Percentiles rank a stretch among this genome's conserved stretches.
phyloP scores from a whole-genome alignment of 2,113 vertebrate species.

The Gallinago jamesoni region DNA sequence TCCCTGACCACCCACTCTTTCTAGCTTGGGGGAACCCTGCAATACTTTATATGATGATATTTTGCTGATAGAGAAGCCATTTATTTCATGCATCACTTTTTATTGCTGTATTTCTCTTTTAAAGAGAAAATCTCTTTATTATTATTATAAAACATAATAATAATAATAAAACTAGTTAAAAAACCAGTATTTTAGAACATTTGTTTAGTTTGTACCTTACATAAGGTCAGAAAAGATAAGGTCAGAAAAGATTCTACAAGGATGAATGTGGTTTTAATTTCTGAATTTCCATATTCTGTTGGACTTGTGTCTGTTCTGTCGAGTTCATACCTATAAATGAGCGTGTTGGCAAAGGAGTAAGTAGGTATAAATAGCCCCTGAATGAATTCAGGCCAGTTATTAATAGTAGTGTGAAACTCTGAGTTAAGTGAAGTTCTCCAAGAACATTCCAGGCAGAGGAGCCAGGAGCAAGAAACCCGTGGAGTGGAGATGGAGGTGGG shows the following conservation, averaged over 20 bases:
- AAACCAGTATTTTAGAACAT: not conserved
- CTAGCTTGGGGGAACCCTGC: not conserved
- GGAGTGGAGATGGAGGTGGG: not conserved
- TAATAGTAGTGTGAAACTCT: not conserved
- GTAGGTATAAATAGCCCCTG: not conserved
- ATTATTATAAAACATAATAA: too few species aligned
- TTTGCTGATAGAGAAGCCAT: not conserved
- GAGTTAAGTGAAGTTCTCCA: not conserved
- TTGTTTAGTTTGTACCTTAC: not conserved
- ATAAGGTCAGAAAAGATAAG: not conserved
- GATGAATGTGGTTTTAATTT: not conserved
- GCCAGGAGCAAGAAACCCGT: not conserved
- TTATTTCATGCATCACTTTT: not conserved
- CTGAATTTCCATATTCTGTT: not conserved
- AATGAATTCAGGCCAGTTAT: not conserved
- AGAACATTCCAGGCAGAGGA: not conserved
- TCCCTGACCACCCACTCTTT: not conserved
- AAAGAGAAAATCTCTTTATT: too few species aligned
- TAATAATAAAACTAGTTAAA: not conserved
- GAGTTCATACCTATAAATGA: not conserved
- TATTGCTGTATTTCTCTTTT: not conserved
- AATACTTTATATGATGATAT: not conserved
- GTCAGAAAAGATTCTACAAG: not conserved
- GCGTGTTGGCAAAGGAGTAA: not conserved
- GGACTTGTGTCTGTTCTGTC: rapidly evolving